Evolutionary conservation across 2,888 invertebrate species (phyloP), one percentile per base, ranked within the genome.

Genomic region (Microchrysa polita): DNA sequence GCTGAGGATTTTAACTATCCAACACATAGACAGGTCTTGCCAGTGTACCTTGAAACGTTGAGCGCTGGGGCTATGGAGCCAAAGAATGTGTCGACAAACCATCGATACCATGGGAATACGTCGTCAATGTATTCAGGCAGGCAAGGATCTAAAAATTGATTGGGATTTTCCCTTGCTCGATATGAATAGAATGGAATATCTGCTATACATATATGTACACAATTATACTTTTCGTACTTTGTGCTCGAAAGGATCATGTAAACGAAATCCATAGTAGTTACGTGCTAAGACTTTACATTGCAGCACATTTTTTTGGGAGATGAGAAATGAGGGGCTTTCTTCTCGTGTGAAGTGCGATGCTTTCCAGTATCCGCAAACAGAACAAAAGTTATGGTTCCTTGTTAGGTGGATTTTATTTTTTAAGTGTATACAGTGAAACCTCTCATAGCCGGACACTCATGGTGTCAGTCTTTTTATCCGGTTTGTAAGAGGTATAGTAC

Each of bases 281-380:
- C 72, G 72, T 72, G 74, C 67, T 67, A 57, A 59, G 74, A 59
- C 48, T 74, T 67, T 67, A 20, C 59, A 72, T 74, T 55, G 67
- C 72, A 20, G 7, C 44, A 59, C 55, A 34, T 27, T 55, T 40
- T 2, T 20, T 48, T 48, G 14, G 22, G 10, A 10, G n/a, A n/a
- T n/a, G n/a, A n/a, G 12, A 42, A 22, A 22, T 48, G 14, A 14
- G 52, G 14, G 48, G 2, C 12, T 48, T 48, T 48, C 12, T 48
- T 48, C 27, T 34, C 7, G 27, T 34, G 4, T 34, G 27, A 34
- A 34, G 7, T 34, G 27, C 4, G 27, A 34, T 34, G 27, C 27
- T 7, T 34, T 7, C 4, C 27, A 34, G 27, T 7, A 34, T 34
- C n/a, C 59, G 4, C 5, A 59, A 9, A 59, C 22, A 12, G 57